Conservation (phyloP, 37 sponge, comb jelly and placozoan species). For the Oscarella lobularis region DNA sequence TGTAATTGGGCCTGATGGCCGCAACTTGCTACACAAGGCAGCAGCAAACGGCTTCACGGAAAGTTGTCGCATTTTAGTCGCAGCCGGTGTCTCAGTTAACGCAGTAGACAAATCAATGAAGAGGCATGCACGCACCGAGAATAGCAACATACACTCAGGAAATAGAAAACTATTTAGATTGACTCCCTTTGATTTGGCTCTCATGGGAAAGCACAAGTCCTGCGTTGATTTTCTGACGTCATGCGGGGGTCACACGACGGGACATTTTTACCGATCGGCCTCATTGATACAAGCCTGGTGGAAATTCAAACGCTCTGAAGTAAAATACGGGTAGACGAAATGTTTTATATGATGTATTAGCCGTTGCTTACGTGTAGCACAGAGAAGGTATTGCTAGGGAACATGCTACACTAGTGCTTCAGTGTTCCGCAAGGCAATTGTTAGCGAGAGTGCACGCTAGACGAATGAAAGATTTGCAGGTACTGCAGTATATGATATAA, state of each 20-base stretch:
- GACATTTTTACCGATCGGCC: conserved; percentile 54
- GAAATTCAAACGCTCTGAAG: conserved; percentile 15
- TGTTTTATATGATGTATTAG: not conserved
- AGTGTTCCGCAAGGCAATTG: conserved; percentile 16
- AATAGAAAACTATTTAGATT: not conserved
- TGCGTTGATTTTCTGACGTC: conserved; percentile 20
- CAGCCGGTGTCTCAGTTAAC: not conserved
- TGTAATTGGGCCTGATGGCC: conserved; percentile 11
- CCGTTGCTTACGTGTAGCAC: conserved; percentile 9
- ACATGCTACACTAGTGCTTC: conserved; percentile 39
- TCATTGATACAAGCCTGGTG: conserved; percentile 52
- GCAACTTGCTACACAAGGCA: conserved; percentile 36
- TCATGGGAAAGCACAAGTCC: conserved; percentile 4
- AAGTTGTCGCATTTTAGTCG: conserved; percentile 9
- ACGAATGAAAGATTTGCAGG: not conserved
- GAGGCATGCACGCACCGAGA: no score
- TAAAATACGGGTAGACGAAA: not conserved
- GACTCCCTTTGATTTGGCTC: conserved; percentile 17
- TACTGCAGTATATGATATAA: not conserved
- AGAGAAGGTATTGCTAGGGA: conserved; percentile 1
- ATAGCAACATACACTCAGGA: no score
- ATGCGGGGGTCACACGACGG: conserved; percentile 30
- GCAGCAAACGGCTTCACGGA: conserved; percentile 23
- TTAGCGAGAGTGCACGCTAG: not conserved
- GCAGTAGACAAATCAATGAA: not conserved